Evolutionary conservation across 2,888 invertebrate species (phyloP).

Genomic region (Diarsia dahlii): DNA sequence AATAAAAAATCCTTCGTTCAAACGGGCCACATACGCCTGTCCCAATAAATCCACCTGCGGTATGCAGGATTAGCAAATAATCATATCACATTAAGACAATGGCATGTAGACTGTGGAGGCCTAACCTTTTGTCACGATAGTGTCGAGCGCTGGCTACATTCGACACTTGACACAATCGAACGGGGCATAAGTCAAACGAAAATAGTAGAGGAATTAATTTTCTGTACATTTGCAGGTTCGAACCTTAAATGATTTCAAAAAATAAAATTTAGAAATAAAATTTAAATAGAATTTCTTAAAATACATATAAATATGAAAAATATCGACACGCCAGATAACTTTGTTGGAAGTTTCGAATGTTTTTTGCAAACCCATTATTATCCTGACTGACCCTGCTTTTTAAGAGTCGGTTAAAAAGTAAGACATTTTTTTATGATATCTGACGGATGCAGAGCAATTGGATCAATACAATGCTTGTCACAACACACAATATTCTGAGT

Average conservation of each 20-base stretch:
- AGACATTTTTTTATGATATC: neutral
- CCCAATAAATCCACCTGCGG: conserved; percentile 21
- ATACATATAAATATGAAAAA: no score
- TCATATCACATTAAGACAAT: conserved; percentile 63
- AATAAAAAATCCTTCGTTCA: neutral
- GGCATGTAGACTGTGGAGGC: conserved; percentile 45
- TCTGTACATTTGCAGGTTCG: neutral
- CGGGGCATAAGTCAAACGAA: conserved; percentile 26
- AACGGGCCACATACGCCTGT: conserved; percentile 26
- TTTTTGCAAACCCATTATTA: neutral
- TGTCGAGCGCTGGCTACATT: conserved; percentile 30
- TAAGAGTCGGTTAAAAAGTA: neutral
- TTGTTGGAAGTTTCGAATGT: neutral
- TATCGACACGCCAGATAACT: neutral
- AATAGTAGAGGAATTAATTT: neutral
- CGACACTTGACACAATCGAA: conserved; percentile 42
- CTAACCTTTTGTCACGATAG: conserved; percentile 54
- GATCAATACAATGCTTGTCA: neutral
- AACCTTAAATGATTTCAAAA: neutral
- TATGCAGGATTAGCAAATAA: conserved; percentile 49
- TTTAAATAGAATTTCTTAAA: no score
- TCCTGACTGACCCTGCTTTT: no score
- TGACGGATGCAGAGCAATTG: neutral
- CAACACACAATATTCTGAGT: neutral
- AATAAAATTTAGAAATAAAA: no score